Evolutionary conservation across 2,888 invertebrate species (phyloP).

Genomic region (Ochropleura leucogaster): DNA sequence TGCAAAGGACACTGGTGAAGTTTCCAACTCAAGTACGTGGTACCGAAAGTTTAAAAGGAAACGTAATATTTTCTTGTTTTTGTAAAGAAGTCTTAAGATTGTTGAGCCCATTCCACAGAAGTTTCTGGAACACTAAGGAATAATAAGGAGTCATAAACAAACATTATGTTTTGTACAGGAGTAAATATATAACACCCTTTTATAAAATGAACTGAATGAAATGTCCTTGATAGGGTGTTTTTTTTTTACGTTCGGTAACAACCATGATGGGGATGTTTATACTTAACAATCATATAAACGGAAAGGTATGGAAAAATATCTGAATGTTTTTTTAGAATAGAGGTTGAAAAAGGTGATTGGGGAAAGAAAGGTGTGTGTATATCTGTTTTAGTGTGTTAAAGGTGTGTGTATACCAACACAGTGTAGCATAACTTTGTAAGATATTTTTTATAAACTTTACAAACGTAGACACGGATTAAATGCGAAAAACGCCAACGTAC

Average conservation of each 20-base stretch:
- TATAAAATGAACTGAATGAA: constrained; percentile 29
- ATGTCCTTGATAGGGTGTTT: constrained; percentile 27
- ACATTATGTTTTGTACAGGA: constrained; percentile 39
- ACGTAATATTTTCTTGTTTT: constrained; percentile 62
- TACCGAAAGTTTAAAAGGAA: constrained; percentile 56
- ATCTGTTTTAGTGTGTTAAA: too few relatives aligned
- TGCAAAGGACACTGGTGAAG: constrained; percentile 51
- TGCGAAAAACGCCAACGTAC: background rate
- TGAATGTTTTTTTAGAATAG: background rate
- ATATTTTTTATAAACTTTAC: constrained; percentile 1
- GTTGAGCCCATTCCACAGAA: constrained; percentile 57
- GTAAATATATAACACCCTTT: constrained; percentile 29
- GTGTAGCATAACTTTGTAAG: background rate
- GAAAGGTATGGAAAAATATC: constrained; percentile 9
- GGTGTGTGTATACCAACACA: background rate
- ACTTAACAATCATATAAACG: constrained; percentile 15
- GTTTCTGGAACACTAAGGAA: constrained; percentile 56
- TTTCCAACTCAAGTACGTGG: constrained; percentile 48
- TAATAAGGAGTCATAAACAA: constrained; percentile 58
- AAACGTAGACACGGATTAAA: constrained; percentile 18
- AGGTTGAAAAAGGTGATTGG: constrained; percentile 4
- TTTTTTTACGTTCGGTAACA: constrained; percentile 33
- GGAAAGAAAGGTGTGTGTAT: constrained; percentile 10
- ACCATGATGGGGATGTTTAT: background rate
- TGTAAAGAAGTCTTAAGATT: constrained; percentile 59